Evolutionary conservation across 2,888 invertebrate genomes (phyloP).

Genomic region (Cheilosia pagana): DNA sequence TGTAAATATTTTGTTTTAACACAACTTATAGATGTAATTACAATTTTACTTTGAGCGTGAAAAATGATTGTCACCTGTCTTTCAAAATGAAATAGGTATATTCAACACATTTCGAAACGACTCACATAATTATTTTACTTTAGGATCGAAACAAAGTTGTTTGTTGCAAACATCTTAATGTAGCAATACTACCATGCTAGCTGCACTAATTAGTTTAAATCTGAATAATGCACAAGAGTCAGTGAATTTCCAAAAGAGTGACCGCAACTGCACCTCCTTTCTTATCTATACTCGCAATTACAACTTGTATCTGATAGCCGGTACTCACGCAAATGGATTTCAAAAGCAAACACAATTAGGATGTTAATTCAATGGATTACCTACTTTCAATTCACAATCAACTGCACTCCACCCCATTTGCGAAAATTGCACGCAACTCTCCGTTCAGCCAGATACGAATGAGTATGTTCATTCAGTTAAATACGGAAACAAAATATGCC

Average conservation of each 20-base stretch:
- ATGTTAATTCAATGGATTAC: conserved; percentile 1
- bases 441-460: conserved; percentile 12
- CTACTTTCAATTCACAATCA: background rate
- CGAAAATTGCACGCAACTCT: background rate
- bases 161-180: too few relatives aligned
- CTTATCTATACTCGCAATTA: background rate
- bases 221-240: background rate
- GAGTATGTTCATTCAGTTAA: conserved; percentile 7
- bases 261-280: background rate
- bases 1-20: too few relatives aligned
- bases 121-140: too few relatives aligned
- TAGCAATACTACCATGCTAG: too few relatives aligned
- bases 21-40: too few relatives aligned
- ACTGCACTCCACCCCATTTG: background rate
- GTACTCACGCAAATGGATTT: background rate
- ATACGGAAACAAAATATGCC: conserved; percentile 33
- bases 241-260: too few relatives aligned
- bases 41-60: too few relatives aligned
- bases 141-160: too few relatives aligned
- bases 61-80: too few relatives aligned
- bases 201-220: background rate
- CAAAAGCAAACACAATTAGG: background rate
- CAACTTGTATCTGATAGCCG: background rate
- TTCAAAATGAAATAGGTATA: too few relatives aligned
- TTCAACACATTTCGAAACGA: too few relatives aligned